Evolutionary conservation across 2,888 invertebrate genomes (phyloP), one percentile per base, ranked within the genome.

Genomic region (Tigriopus californicus): DNA sequence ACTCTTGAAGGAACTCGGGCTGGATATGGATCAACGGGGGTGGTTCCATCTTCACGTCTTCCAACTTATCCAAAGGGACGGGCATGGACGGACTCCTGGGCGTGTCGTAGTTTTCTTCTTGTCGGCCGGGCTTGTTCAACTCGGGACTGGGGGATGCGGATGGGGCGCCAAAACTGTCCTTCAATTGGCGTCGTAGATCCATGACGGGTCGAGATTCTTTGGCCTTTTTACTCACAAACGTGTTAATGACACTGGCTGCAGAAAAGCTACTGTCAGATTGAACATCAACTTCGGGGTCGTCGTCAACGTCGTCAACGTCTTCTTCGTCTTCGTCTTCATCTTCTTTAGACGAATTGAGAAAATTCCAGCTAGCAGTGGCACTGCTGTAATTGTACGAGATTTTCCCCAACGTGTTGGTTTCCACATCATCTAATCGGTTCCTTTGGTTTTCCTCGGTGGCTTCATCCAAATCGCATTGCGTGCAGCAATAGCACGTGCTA

Each of bases 241-340:
- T 52, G 15, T 25, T 15, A 20, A 24, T 52, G 18, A 52, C 15
- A 24, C 25, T 25, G 12, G 52, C 25, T 10, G 52, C 24, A 12
- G 52, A 52, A 25, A 52, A 52, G 33, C 33, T 40, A 25, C 33
- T 52, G 20, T 52, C 25, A 22, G 11, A 20, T 22, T 47, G 12
- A 10, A 13, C 47, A 13, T 47, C 22, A 20, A 47, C 22, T 47
- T 47, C 47, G 1, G 5, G 11, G n/a, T 47, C 20, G 11, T 91
- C 91, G 5, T 47, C 47, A 2, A 1, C 1, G n/a, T 47, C 20
- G 11, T 91, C 91, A 5, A 87, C 87, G 72, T 88, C 88, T 67
- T 89, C 89, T 0, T 87, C 90, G 68, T 88, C 89, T 72, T 89
- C 89, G 67, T 88, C 89, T 67, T 88, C 89, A 70, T 98, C 95